These are phyloP conservation scores for Ictalurus furcatus DNA, from an alignment of 2,113 vertebrate genomes.

Conservation along the genomic window DNA sequence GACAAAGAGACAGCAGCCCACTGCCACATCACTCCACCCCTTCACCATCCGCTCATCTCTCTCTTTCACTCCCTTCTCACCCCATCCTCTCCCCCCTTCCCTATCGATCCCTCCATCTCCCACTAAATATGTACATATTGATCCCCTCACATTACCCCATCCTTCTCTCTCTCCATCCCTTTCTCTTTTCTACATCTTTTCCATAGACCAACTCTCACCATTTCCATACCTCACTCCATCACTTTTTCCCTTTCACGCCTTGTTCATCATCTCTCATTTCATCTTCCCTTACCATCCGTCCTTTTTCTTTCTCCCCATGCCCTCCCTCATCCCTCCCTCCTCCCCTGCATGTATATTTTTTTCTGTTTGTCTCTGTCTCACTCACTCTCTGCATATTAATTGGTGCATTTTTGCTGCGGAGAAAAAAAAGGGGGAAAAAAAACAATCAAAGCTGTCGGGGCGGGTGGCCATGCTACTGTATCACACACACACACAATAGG, in stretches of 20 bases:
- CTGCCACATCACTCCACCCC: constrained; percentile 76
- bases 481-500: constrained; percentile 54
- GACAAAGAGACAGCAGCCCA: constrained; percentile 79
- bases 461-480: constrained; percentile 76
- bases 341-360: constrained; percentile 61
- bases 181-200: constrained; percentile 50
- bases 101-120: constrained; percentile 65
- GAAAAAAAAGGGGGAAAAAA: constrained; percentile 48
- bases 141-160: constrained; percentile 54
- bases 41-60: constrained; percentile 59
- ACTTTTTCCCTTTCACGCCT: constrained; percentile 66
- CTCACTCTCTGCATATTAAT: constrained; percentile 85
- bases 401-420: constrained; percentile 80
- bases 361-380: constrained; percentile 70
- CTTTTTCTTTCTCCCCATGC: constrained; percentile 23
- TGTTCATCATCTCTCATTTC: constrained; percentile 50
- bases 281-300: constrained; percentile 33
- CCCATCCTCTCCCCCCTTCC: constrained; percentile 27
- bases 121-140: constrained; percentile 76
- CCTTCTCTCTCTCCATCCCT: constrained; percentile 42
- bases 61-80: constrained; percentile 31
- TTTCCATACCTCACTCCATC: constrained; percentile 49
- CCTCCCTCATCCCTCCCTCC: constrained; percentile 55
- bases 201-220: constrained; percentile 20
- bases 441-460: constrained; percentile 80